Evolutionary conservation across 2,797 vertebrate genomes (phyloP).

Genomic region (Muraenolepis orangiensis): DNA sequence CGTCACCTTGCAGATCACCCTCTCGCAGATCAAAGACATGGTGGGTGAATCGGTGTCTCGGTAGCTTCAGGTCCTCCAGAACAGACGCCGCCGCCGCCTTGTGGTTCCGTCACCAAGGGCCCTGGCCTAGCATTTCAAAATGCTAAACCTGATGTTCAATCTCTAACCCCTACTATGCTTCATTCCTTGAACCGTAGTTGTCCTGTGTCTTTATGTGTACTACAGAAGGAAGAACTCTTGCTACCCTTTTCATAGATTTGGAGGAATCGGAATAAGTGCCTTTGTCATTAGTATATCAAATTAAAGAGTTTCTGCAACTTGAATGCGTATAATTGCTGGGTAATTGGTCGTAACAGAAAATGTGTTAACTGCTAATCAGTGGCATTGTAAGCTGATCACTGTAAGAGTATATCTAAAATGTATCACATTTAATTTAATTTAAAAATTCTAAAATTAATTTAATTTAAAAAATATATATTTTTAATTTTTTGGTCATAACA

Average conservation of each 20-base stretch:
- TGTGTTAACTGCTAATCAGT: background rate
- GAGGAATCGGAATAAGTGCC: background rate
- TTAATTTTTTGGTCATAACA: background rate
- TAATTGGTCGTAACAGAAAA: background rate
- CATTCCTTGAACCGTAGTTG: background rate
- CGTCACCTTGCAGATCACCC: slow-evolving; percentile 93
- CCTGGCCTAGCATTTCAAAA: background rate
- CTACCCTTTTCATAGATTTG: too few species aligned
- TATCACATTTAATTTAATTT: background rate
- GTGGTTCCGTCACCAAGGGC: background rate
- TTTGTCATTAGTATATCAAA: background rate
- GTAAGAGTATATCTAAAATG: background rate
- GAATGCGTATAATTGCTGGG: background rate
- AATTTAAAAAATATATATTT: background rate
- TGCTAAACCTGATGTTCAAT: background rate
- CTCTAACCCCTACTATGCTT: background rate
- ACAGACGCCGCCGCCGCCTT: background rate
- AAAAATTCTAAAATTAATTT: background rate
- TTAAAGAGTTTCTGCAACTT: background rate
- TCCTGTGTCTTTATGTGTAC: too few species aligned
- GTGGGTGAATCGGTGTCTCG: slow-evolving; percentile 65
- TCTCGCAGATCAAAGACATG: slow-evolving; percentile 99
- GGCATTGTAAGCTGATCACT: background rate
- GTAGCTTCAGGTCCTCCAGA: background rate
- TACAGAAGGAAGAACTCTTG: background rate